Percentiles rank a stretch among this genome's conserved stretches.
These are phyloP conservation scores for Colius striatus DNA, from an alignment of 2,113 vertebrate genomes.

Conservation along the genomic window DNA sequence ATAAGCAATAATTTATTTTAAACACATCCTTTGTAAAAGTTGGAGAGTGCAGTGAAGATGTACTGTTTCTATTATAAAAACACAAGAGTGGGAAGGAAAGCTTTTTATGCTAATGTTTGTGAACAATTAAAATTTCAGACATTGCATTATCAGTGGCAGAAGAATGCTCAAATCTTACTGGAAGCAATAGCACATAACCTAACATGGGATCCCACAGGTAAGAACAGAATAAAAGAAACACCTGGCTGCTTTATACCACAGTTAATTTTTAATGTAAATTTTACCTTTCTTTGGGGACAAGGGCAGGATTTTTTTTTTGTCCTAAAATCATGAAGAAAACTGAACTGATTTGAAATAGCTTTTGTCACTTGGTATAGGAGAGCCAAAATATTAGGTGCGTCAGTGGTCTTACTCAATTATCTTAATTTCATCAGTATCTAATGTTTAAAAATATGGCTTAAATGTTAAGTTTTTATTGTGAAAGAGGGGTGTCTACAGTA, in stretches of 20 bases:
- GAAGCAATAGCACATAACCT: slow-evolving; percentile 87
- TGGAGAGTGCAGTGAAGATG: background rate
- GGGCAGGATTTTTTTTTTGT: background rate
- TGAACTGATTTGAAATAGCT: background rate
- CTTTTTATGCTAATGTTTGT: background rate
- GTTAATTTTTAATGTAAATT: background rate
- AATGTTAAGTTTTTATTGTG: background rate
- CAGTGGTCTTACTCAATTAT: background rate
- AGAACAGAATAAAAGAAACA: background rate
- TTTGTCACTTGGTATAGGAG: background rate
- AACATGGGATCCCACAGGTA: slow-evolving; percentile 95
- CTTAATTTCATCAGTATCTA: background rate
- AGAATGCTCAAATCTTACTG: slow-evolving; percentile 90
- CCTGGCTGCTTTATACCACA: background rate
- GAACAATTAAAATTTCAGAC: slow-evolving; percentile 74
- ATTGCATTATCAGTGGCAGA: slow-evolving; percentile 92
- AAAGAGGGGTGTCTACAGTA: background rate
- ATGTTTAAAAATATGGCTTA: background rate
- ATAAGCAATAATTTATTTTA: background rate
- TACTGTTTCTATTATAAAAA: background rate
- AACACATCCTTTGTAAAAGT: background rate
- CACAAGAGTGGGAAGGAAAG: background rate
- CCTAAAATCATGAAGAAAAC: background rate
- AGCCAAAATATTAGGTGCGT: background rate
- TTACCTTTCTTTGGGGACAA: background rate